phyloP scores from a whole-genome alignment of 2,888 invertebrate species.

The Petrolisthes cinctipes region DNA sequence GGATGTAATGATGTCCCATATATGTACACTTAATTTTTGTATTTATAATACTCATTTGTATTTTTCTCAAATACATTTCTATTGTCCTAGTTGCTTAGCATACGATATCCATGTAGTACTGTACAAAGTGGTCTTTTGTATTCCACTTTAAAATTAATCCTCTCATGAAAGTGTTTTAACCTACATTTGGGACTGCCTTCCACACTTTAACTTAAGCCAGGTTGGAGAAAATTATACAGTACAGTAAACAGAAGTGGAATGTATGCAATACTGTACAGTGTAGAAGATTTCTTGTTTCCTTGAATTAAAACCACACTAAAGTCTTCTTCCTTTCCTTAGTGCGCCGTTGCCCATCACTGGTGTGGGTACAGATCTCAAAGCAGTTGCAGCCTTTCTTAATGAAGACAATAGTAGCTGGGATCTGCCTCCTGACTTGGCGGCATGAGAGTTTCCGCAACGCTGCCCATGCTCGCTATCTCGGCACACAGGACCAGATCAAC shows the following conservation, averaged over 20 bases:
- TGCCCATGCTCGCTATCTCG: slow-evolving; percentile 76
- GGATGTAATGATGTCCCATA: too few species aligned
- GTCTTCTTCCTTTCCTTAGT: slow-evolving; percentile 71
- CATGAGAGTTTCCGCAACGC: slow-evolving; percentile 76
- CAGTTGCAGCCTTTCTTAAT: slow-evolving; percentile 78
- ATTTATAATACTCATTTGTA: too few species aligned
- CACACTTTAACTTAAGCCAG: too few species aligned
- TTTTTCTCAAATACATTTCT: too few species aligned
- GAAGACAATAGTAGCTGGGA: slow-evolving; percentile 75
- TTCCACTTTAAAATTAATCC: too few species aligned
- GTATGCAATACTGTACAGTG: neutral
- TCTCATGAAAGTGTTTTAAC: too few species aligned
- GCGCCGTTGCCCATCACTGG: slow-evolving; percentile 79
- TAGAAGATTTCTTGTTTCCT: neutral
- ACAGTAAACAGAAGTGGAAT: neutral
- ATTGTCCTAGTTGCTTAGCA: too few species aligned
- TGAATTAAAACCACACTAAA: neutral
- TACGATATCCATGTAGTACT: too few species aligned
- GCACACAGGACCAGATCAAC: slow-evolving; percentile 67
- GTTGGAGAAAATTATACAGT: neutral
- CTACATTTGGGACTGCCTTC: too few species aligned
- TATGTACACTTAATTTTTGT: too few species aligned
- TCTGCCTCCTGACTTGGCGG: slow-evolving; percentile 78
- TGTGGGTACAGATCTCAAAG: slow-evolving; percentile 78
- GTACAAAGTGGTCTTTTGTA: too few species aligned